A percentile compares a stretch with the other conserved stretches of the same genome.
Evolutionary conservation across 1,140 invertebrate species (phyloP).

Genomic region (Calycopis cecrops): DNA sequence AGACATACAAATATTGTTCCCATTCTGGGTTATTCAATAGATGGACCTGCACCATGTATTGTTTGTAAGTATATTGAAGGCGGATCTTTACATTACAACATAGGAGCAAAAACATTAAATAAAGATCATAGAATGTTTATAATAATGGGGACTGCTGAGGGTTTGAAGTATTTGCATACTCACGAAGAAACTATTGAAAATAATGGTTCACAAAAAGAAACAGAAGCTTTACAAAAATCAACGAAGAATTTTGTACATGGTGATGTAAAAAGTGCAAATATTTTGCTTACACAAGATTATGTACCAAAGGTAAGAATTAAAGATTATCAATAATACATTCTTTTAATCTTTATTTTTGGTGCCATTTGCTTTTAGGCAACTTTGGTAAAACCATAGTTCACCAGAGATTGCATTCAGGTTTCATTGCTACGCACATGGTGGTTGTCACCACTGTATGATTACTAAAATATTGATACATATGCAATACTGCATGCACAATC

Average conservation of each 20-base stretch:
- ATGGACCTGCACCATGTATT: constrained; percentile 79
- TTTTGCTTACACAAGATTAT: constrained; percentile 79
- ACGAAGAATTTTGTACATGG: constrained; percentile 78
- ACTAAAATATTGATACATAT: no score
- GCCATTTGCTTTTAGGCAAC: no score
- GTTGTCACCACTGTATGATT: no score
- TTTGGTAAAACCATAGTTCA: no score
- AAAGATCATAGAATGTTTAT: constrained; percentile 76
- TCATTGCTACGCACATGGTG: no score
- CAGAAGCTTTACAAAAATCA: constrained; percentile 21
- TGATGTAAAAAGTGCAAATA: constrained; percentile 87
- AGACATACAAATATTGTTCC: constrained; percentile 81
- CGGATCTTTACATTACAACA: constrained; percentile 80
- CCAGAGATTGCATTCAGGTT: no score
- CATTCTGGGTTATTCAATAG: constrained; percentile 79
- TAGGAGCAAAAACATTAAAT: constrained; percentile 64
- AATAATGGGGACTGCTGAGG: constrained; percentile 77
- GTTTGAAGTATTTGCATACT: constrained; percentile 80
- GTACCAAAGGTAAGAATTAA: constrained; percentile 77
- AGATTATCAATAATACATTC: no score
- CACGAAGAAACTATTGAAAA: constrained; percentile 26
- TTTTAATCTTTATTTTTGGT: no score
- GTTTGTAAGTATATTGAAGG: constrained; percentile 82
- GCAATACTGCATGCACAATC: no score
- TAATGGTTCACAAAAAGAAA: constrained; percentile 19